These are phyloP conservation scores for Enteromius argenteus DNA, from an alignment of 2,797 vertebrate species.

Conservation along the genomic window DNA sequence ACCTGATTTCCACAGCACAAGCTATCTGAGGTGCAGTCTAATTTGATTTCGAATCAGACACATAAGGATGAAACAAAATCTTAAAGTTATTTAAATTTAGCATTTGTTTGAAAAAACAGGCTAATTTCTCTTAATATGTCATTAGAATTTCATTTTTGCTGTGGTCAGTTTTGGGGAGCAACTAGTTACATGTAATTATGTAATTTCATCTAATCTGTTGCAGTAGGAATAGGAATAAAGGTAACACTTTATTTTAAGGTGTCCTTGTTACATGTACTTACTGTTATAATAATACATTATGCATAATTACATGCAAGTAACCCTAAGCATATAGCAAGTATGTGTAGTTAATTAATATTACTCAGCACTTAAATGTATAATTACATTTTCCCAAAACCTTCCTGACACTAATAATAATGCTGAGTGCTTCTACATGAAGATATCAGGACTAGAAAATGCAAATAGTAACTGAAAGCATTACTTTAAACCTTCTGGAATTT, in stretches of 20 bases:
- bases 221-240: background rate
- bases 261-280: background rate
- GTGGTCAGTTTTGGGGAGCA: background rate
- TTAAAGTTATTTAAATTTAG: background rate
- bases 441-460: background rate
- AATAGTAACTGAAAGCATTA: background rate
- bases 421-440: background rate
- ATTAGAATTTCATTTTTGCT: background rate
- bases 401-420: background rate
- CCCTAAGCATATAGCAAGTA: background rate
- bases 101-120: background rate
- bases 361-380: background rate
- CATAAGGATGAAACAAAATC: background rate
- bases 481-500: background rate
- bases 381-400: no score
- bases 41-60: background rate
- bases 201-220: background rate
- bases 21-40: background rate
- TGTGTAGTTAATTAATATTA: background rate
- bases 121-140: background rate
- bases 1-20: constrained; percentile 15
- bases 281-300: background rate
- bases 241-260: background rate
- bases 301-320: background rate
- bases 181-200: background rate